Base-by-base conservation (phyloP, 2,113 vertebrate genomes). In the Australoheros scitulus region DNA sequence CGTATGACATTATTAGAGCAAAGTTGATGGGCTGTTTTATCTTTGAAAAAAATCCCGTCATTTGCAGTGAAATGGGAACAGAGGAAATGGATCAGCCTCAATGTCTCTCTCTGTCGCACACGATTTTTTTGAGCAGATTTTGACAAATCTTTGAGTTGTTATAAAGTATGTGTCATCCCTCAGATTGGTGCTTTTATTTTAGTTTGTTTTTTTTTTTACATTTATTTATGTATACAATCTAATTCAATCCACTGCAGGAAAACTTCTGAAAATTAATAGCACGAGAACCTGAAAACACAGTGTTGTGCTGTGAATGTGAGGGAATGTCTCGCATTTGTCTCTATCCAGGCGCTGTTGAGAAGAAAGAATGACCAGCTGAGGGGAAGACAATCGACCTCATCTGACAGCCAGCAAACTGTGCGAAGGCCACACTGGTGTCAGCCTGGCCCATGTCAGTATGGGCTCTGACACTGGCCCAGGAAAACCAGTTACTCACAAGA, bases 371-470 rank as follows among this genome's bases (percentile, higher is more conserved):
- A 95, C 81, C 92, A 86, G 81, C 92, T 83, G 90, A 91, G 91
- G 92, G 94, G 90, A 77, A 77, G 92, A 95, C 95, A 95, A 94
- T 96, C 94, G 89, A 89, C 93, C 89, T 95, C 94, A 92, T 92
- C 93, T 92, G 92, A 93, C 89, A 94, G 93, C 94, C 95, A 94
- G 93, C 91, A 95, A 95, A 95, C 95, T 95, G 94, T 95, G 95
- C 93, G 92, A 94, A 92, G 93, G 93, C 93, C 79, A 70, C 91
- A 83, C 84, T 85, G 83, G 93, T 91, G 89, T 90, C 89, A 91
- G 85, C 63, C 78, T 36, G 87, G 82, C 86, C 81, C 85, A 55
- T 60, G 85, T 91, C 88, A 88, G 57, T 59, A 64, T 77, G 87
- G 90, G 88, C 84, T 91, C 89, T 91, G 92, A 87, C 88, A 82